phyloP scores from a whole-genome alignment of 2,888 invertebrate species.

The Cephonodes hylas region DNA sequence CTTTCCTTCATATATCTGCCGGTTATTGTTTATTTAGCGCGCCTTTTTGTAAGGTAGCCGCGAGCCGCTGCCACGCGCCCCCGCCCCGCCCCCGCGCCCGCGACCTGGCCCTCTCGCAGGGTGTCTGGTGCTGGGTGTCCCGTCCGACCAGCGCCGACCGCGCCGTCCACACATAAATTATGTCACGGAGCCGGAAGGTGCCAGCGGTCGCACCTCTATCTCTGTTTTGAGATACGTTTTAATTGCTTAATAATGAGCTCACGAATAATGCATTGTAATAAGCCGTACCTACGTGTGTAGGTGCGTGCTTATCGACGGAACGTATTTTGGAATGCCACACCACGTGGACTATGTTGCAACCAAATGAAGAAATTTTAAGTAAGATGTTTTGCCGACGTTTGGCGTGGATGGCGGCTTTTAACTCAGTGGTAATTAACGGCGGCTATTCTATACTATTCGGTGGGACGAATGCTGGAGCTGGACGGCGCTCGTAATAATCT shows the following conservation, averaged over 20 bases:
- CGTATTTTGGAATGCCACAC: no score
- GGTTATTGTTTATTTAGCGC: constrained; percentile 70
- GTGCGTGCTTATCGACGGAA: no score
- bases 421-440: neutral
- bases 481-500: constrained; percentile 36
- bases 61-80: constrained; percentile 15
- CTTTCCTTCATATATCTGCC: constrained; percentile 69
- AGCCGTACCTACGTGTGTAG: constrained; percentile 15
- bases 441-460: no score
- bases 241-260: constrained; percentile 2
- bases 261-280: neutral
- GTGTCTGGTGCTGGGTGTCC: constrained; percentile 10
- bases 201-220: neutral
- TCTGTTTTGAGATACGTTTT: constrained; percentile 6
- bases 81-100: constrained; percentile 16
- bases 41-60: constrained; percentile 64
- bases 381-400: neutral
- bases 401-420: neutral
- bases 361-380: neutral
- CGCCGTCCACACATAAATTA: constrained; percentile 7
- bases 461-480: neutral
- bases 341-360: neutral
- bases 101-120: constrained; percentile 25
- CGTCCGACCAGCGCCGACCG: constrained; percentile 12
- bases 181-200: neutral